These are phyloP conservation scores for Acrocyrtus sp. DNA, from an alignment of 2,888 invertebrate species.

Conservation along the genomic window DNA sequence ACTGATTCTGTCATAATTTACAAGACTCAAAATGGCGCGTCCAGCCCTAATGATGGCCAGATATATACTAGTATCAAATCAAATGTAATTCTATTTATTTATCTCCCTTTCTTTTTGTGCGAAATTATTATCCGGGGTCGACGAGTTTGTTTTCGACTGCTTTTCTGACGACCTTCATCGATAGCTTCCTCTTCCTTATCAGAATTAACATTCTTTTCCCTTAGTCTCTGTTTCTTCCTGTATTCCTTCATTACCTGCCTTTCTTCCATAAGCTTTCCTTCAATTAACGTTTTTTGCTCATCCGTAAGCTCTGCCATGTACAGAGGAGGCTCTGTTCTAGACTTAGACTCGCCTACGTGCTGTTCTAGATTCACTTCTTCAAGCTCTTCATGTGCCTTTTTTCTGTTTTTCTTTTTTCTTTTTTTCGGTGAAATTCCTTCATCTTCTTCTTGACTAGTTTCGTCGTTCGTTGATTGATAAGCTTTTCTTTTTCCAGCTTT, in stretches of 20 bases:
- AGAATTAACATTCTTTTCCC: conserved; percentile 3
- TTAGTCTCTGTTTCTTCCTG: no score
- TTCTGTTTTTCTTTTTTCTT: conserved; percentile 30
- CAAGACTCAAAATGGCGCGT: no score
- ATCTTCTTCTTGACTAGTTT: background rate
- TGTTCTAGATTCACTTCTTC: conserved; percentile 5
- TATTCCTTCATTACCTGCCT: no score
- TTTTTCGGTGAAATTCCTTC: background rate
- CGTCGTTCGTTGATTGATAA: background rate
- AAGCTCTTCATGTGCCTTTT: background rate
- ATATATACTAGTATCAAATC: no score
- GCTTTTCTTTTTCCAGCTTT: background rate
- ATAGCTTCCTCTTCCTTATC: conserved; percentile 21
- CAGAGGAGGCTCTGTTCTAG: background rate
- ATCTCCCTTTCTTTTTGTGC: no score
- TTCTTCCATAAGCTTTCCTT: no score
- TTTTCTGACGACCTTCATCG: no score
- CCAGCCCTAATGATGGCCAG: no score
- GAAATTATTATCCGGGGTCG: no score
- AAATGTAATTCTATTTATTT: no score
- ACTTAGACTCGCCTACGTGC: background rate
- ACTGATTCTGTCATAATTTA: no score
- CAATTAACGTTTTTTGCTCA: conserved; percentile 7
- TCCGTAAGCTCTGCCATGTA: conserved; percentile 11
- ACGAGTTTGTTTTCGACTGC: no score